Evolutionary conservation across 2,797 vertebrate genomes (phyloP).

Genomic region (Helicolenus hilgendorfi): DNA sequence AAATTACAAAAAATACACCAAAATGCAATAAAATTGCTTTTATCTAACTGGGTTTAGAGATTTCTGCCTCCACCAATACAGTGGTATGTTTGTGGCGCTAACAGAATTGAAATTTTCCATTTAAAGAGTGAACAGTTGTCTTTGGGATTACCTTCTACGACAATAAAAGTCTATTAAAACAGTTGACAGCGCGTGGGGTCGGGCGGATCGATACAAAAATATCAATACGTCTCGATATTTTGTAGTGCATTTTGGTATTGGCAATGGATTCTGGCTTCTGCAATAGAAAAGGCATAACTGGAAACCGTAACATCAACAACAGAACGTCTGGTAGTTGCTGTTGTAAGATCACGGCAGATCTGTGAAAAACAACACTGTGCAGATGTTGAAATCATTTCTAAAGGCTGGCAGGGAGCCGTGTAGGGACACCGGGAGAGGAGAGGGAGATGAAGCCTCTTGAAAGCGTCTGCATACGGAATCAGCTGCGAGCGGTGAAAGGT

Average conservation of each 20-base stretch:
- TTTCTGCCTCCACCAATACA: not conserved
- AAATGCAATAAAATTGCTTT: not conserved
- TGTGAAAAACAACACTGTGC: not conserved
- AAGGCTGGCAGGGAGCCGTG: not conserved
- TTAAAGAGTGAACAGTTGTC: not conserved
- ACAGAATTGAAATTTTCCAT: not conserved
- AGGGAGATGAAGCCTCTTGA: not conserved
- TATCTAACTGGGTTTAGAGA: not conserved
- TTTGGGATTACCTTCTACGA: not conserved
- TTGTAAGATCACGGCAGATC: not conserved
- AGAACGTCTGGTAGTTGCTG: not conserved
- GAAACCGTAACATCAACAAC: not conserved
- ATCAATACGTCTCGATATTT: too few relatives aligned
- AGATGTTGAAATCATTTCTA: not conserved
- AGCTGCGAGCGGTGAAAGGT: constrained; percentile 32
- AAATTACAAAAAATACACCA: not conserved
- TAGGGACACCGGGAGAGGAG: not conserved
- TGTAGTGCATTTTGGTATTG: not conserved
- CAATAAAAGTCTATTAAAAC: not conserved
- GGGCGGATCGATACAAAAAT: not conserved
- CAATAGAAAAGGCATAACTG: not conserved
- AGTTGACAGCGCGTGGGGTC: fast-evolving
- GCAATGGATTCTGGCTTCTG: not conserved
- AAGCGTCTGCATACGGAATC: not conserved
- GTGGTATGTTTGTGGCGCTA: not conserved